Base-by-base conservation (phyloP, 1,140 invertebrate genomes). In the Vanessa atalanta region DNA sequence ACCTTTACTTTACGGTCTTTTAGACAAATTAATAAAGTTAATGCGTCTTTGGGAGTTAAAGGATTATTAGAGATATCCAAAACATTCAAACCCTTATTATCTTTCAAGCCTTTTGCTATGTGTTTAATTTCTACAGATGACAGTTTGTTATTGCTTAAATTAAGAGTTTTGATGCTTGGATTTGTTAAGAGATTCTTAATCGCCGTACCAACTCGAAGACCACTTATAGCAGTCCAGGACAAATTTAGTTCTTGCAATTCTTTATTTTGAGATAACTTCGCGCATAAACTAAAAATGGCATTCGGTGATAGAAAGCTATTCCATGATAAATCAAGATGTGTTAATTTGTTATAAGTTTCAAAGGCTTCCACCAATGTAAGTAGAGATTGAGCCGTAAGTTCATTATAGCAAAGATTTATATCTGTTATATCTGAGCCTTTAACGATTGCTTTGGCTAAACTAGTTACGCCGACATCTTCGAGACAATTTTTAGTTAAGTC, bases 51-150 rank as follows among this genome's bases (percentile, higher is more conserved):
- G 4, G 87, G 83, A 12, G 88, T 84, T 72, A 92, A 81, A 4
- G 89, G 88, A 81, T 94, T 94, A 64, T 84, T 89, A 6, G 91
- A 93, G 51, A 94, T 77, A 84, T 93, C 83, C 14, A 93, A 69
- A 2, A 79, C 85, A 26, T 81, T 68, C 43, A 93, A 81, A 47
- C 86, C 86, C 67, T 88, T 89, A 50, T 86, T 84, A 55, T 82
- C 85, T 23, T 23, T 48, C 31, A 91, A 68, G 4, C 57, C 57
- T 68, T 51, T 65, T 37, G 65, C 73, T 23, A 77, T 65, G 37
- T 73, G 80, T 9, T 51, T 66, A n/a, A 90, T 80, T 51, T 80
- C 83, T 37, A 83, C 83, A 12, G 75, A 79, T 65, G 63, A 71
- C 11, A 92, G 65, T 70, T 72, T 84, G 47, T 91, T 91, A 51